Percentiles rank a stretch among this genome's conserved stretches.
phyloP scores from a whole-genome alignment of 2,797 vertebrate genomes.

The Semotilus atromaculatus region DNA sequence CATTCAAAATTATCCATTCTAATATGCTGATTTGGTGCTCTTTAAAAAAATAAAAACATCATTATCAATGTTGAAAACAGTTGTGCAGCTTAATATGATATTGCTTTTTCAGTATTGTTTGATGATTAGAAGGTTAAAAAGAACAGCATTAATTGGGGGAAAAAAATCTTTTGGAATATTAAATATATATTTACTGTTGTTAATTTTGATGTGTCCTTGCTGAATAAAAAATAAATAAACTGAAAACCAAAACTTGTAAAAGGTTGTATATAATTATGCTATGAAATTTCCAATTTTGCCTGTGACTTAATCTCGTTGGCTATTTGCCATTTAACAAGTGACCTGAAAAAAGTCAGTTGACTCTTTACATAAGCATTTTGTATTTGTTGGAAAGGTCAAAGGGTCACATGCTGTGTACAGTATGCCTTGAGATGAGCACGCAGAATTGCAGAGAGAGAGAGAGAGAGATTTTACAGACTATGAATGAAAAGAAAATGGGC shows the following conservation, averaged over 20 bases:
- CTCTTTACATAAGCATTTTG: not conserved
- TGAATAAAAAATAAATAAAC: not conserved
- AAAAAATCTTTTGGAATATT: not conserved
- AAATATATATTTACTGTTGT: not conserved
- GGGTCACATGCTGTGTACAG: not conserved
- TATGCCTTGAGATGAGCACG: not conserved
- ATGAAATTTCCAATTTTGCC: not conserved
- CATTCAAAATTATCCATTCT: not conserved
- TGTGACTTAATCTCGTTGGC: not conserved
- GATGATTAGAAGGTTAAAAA: not conserved
- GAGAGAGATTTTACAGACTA: not conserved
- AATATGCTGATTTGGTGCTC: not conserved
- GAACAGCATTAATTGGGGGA: not conserved
- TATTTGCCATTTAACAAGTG: not conserved
- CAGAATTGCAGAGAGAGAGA: not conserved
- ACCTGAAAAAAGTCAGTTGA: not conserved
- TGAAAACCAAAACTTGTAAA: not conserved
- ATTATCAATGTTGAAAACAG: not conserved
- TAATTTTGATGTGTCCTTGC: not conserved
- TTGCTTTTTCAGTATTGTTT: not conserved
- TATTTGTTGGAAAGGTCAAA: slow-evolving; percentile 13
- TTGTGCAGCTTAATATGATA: not conserved
- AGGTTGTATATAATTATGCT: not conserved
- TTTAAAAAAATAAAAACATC: too few species aligned
- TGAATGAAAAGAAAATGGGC: not conserved